Evolutionary conservation across 53 echinoderm and acorn worm species (phyloP).

Genomic region (Echinometra lucunter): DNA sequence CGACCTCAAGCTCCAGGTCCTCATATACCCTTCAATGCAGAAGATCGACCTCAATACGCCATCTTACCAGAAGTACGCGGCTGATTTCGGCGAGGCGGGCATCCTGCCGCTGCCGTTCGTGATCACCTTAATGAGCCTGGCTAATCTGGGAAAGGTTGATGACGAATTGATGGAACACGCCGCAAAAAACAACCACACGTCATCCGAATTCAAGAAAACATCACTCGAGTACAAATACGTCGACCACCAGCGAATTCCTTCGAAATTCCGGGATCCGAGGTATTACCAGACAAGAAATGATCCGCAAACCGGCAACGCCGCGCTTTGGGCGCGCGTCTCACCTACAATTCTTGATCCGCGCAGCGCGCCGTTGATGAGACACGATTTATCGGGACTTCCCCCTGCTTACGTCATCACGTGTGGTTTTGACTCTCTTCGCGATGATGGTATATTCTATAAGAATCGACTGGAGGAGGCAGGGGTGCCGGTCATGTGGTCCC

Average conservation of each 20-base stretch:
- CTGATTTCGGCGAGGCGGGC: slow-evolving; percentile 55
- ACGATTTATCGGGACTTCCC: slow-evolving; percentile 77
- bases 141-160: slow-evolving; percentile 22
- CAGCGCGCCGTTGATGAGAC: slow-evolving; percentile 75
- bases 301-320: slow-evolving; percentile 63
- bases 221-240: slow-evolving; percentile 44
- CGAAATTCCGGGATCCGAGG: slow-evolving; percentile 60
- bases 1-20: slow-evolving; percentile 76
- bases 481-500: slow-evolving; percentile 29
- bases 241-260: slow-evolving; percentile 69
- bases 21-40: slow-evolving; percentile 84
- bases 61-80: slow-evolving; percentile 62
- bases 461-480: slow-evolving; percentile 53
- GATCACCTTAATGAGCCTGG: not conserved
- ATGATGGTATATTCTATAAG: slow-evolving; percentile 78
- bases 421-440: slow-evolving; percentile 78
- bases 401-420: slow-evolving; percentile 79
- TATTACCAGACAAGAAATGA: slow-evolving; percentile 54
- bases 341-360: slow-evolving; percentile 72
- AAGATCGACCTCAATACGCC: slow-evolving; percentile 83
- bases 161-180: not conserved
- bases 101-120: slow-evolving; percentile 2
- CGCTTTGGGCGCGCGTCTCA: slow-evolving; percentile 72
- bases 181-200: slow-evolving; percentile 67
- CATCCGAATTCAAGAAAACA: slow-evolving; percentile 66